These are phyloP conservation scores for Callosobruchus maculatus DNA, from an alignment of 2,888 invertebrate genomes.

Conservation along the genomic window DNA sequence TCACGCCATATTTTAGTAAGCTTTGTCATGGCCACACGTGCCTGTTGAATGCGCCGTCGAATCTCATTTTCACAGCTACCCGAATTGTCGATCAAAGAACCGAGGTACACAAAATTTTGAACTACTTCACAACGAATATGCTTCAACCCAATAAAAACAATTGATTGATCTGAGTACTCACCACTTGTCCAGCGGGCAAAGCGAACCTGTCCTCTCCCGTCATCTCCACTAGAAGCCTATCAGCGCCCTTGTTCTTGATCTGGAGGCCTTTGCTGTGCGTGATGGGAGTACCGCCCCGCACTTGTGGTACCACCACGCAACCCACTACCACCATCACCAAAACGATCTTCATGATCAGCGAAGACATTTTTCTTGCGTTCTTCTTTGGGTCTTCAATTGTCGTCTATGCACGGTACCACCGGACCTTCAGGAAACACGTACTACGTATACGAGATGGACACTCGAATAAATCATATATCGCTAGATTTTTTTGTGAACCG, in stretches of 20 bases:
- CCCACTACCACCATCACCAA: background rate
- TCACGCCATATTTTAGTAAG: too few relatives aligned
- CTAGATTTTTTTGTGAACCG: background rate
- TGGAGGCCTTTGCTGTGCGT: conserved; percentile 20
- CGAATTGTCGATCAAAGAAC: too few relatives aligned
- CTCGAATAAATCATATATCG: background rate
- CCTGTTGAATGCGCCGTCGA: too few relatives aligned
- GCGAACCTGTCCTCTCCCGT: conserved; percentile 19
- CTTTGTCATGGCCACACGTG: too few relatives aligned
- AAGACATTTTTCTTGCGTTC: too few relatives aligned
- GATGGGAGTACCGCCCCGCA: conserved; percentile 3
- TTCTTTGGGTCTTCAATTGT: too few relatives aligned
- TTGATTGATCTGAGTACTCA: conserved; percentile 6
- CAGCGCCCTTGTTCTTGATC: conserved; percentile 19
- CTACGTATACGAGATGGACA: background rate
- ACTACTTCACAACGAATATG: background rate
- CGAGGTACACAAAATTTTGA: too few relatives aligned
- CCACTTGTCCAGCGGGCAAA: conserved; percentile 21
- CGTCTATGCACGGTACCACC: too few relatives aligned
- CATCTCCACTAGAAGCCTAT: conserved; percentile 21
- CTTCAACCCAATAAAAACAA: background rate
- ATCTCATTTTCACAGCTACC: too few relatives aligned
- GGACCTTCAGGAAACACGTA: too few relatives aligned
- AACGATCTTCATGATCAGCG: background rate
- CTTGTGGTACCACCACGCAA: background rate